These are phyloP conservation scores for Agrochola lota DNA, from an alignment of 2,888 invertebrate species.

Conservation along the genomic window DNA sequence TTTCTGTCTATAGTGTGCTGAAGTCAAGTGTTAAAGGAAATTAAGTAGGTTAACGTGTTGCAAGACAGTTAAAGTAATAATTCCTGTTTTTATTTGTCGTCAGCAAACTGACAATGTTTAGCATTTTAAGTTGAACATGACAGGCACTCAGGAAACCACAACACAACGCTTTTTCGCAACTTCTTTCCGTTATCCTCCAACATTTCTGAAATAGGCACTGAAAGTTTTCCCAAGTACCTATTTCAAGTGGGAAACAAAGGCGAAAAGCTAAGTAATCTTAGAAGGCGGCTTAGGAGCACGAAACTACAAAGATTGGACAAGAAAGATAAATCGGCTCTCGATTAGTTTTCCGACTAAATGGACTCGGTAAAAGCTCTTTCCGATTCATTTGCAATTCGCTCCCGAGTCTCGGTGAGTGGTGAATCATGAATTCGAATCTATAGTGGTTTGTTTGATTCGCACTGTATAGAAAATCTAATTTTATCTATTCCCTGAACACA, in stretches of 20 bases:
- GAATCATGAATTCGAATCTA: slow-evolving; percentile 26
- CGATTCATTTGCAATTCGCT: slow-evolving; percentile 59
- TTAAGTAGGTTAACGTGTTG: neutral
- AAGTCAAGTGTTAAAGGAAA: neutral
- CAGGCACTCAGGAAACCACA: neutral
- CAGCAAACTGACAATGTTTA: neutral
- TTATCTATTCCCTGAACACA: neutral
- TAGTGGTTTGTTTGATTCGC: slow-evolving; percentile 14
- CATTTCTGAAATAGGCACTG: neutral
- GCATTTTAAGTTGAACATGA: too few relatives aligned
- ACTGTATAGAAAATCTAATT: neutral
- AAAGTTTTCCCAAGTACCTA: neutral
- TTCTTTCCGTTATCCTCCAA: neutral
- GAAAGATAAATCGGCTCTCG: slow-evolving; percentile 50
- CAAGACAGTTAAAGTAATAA: neutral
- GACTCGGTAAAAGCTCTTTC: slow-evolving; percentile 55
- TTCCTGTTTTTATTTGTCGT: neutral
- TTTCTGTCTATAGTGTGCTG: neutral
- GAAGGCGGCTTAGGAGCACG: neutral
- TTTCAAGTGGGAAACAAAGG: slow-evolving; percentile 1
- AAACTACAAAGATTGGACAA: slow-evolving; percentile 45
- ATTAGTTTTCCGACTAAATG: slow-evolving; percentile 61
- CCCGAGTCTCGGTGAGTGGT: slow-evolving; percentile 7
- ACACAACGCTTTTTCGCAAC: neutral
- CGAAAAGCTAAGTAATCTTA: slow-evolving; percentile 12